Conservation (phyloP, 2,797 vertebrate genomes). For the Cacajao melanocephalus region DNA sequence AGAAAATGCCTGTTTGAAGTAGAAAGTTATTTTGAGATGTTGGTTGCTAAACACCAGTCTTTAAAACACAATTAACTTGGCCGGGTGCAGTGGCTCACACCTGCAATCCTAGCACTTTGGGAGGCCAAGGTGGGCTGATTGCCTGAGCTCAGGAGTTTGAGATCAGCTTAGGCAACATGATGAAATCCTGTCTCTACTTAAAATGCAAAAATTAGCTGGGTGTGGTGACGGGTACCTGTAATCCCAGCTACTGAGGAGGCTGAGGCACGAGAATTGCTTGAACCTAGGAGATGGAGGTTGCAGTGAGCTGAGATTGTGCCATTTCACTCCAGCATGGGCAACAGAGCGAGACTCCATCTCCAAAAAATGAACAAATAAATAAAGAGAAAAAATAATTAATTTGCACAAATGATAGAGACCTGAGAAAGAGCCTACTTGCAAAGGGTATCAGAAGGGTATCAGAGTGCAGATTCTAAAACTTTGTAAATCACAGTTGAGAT, state of each 20-base stretch:
- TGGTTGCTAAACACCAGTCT: background rate
- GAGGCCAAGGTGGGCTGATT: background rate
- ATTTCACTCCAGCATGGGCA: background rate
- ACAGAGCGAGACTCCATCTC: background rate
- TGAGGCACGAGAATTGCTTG: background rate
- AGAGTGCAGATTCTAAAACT: background rate
- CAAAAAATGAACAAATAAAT: background rate
- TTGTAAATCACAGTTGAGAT: background rate
- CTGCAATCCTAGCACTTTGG: background rate
- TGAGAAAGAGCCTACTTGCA: no score
- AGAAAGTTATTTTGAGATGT: background rate
- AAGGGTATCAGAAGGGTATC: accelerated
- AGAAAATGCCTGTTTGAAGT: background rate
- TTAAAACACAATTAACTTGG: background rate
- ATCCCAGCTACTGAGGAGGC: background rate
- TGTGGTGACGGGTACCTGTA: background rate
- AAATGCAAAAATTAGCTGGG: background rate
- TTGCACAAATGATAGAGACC: accelerated
- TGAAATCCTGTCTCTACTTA: background rate
- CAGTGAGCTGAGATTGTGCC: background rate
- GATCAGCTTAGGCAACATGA: background rate
- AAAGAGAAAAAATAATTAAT: background rate
- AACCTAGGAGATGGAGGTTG: background rate
- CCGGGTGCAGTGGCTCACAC: background rate
- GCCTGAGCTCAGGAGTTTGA: background rate